Percentiles rank a stretch among this genome's conserved stretches.
Conservation (phyloP, 2,797 vertebrate species). For the Hafferia zeledoni region DNA sequence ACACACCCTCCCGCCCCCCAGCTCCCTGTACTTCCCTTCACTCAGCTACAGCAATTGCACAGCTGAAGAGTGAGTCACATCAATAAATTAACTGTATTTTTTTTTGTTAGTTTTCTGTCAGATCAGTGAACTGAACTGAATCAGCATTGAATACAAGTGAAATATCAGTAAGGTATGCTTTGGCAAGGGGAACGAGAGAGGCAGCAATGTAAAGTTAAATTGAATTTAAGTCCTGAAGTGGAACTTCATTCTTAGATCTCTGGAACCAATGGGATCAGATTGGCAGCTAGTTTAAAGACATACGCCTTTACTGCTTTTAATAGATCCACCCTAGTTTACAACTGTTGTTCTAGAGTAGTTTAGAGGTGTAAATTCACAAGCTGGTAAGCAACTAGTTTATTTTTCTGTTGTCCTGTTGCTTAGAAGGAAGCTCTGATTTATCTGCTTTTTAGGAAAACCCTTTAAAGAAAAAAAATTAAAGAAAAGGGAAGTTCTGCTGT, state of each 20-base stretch:
- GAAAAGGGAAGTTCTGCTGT: background rate
- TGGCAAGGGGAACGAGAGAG: background rate
- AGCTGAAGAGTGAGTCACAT: conserved; percentile 14
- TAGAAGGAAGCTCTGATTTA: background rate
- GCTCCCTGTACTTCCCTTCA: background rate
- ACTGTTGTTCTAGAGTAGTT: background rate
- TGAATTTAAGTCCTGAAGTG: background rate
- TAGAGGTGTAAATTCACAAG: background rate
- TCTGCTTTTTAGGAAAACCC: background rate
- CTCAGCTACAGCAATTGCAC: background rate
- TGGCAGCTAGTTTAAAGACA: background rate
- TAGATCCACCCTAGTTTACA: background rate
- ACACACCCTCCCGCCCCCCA: background rate
- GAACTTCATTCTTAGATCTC: background rate
- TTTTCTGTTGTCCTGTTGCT: conserved; percentile 27
- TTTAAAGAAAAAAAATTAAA: background rate
- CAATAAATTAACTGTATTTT: background rate
- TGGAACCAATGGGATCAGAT: background rate
- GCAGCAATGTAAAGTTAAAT: background rate
- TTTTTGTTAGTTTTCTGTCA: background rate
- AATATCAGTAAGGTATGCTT: background rate
- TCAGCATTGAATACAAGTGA: background rate
- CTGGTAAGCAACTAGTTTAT: background rate
- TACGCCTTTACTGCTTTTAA: background rate
- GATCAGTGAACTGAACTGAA: conserved; percentile 28